Evolutionary conservation across 1,140 invertebrate genomes (phyloP), one percentile per base, ranked within the genome.

Genomic region (Aphidius ervi): DNA sequence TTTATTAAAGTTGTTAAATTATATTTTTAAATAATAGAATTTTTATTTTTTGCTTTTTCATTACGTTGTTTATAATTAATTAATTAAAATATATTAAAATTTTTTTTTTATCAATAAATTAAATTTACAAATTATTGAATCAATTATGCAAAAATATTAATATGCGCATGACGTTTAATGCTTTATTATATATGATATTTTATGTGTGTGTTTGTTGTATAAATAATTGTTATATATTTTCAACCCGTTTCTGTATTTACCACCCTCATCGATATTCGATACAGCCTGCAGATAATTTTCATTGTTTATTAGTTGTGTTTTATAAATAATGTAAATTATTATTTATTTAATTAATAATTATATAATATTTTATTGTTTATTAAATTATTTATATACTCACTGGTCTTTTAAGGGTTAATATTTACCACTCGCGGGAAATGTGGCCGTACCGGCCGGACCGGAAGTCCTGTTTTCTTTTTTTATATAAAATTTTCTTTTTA

Each of bases 121-220:
- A 47, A 46, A 55, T 39, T 46, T 62, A 55, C 60, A 55, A 57
- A 48, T 10, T 50, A n/a, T 31, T 9, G 23, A 62, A 56, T 62
- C 60, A 62, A 62, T 62, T 62, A 41, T 54, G 2, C 39, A 47
- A 52, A 43, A 23, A 40, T 45, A 20, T 9, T 57, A 52, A 50
- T 62, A 52, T 60, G 60, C 60, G 60, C 60, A 62, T 62, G 60
- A 62, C 55, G 53, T 57, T 55, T 40, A 50, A 62, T 16, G 57
- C 57, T 31, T 62, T 46, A 62, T 62, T 62, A 55, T 6, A 31
- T 45, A 9, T 16, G 41, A 3, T 6, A 10, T 5, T 16, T 16
- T 16, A 16, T 16, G 16, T 16, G 20, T 16, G 48, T 49, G 9
- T 6, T 8, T 7, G 52, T 41, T 54, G 52, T 54, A 41, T 54